A percentile compares a stretch with the other conserved stretches of the same genome.
phyloP scores from a whole-genome alignment of 2,113 vertebrate genomes.

The Lagopus muta region DNA sequence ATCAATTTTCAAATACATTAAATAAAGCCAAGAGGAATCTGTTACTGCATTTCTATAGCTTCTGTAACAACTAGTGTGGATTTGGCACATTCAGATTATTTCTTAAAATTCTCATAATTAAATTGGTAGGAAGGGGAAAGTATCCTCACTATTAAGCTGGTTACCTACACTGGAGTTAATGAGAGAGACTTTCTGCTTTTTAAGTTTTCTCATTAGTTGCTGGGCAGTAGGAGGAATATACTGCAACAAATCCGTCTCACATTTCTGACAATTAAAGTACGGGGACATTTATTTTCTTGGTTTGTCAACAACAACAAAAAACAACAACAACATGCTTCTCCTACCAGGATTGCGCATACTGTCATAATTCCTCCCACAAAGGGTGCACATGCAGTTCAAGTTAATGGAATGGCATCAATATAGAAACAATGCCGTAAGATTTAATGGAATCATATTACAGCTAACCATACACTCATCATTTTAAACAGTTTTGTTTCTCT shows the following conservation, averaged over 20 bases:
- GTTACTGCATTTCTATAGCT: background rate
- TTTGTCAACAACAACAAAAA: background rate
- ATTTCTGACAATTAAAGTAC: background rate
- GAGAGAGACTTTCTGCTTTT: slow-evolving; percentile 16
- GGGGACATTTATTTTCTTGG: background rate
- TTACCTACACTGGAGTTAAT: background rate
- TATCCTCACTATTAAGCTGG: background rate
- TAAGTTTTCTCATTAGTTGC: slow-evolving; percentile 32
- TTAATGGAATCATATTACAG: background rate
- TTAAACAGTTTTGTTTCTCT: slow-evolving; percentile 26
- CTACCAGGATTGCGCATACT: background rate
- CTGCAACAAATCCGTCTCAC: background rate
- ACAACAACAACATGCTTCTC: background rate
- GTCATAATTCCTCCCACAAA: background rate
- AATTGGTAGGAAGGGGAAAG: background rate
- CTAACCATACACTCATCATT: background rate
- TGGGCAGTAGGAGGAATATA: fast-evolving
- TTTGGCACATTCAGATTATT: slow-evolving; percentile 26
- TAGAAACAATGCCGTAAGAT: slow-evolving; percentile 3
- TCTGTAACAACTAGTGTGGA: background rate
- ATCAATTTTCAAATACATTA: background rate
- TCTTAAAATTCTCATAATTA: slow-evolving; percentile 46
- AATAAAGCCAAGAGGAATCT: background rate
- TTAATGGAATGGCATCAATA: slow-evolving; percentile 6
- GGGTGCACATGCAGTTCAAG: background rate